Conservation (phyloP, 2,113 vertebrate genomes). For the Colaptes auratus region DNA sequence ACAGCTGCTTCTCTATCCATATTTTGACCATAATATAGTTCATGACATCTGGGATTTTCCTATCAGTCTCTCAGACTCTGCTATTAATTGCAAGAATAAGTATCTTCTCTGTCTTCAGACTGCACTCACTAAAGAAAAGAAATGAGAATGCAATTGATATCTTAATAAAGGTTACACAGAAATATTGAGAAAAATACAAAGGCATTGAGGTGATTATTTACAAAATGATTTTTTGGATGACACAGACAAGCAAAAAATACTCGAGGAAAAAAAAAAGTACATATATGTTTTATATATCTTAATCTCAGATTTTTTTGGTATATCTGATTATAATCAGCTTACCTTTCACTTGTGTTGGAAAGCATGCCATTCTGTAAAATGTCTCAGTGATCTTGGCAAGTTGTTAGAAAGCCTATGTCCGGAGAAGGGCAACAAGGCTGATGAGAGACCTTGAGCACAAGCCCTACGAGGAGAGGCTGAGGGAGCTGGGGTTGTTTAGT, state of each 20-base stretch:
- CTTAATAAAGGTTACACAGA: neutral
- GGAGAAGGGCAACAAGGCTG: no score
- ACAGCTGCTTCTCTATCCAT: neutral
- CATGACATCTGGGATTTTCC: neutral
- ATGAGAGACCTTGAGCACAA: no score
- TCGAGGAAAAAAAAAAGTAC: fast-evolving
- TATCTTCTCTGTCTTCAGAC: neutral
- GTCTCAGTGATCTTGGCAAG: neutral
- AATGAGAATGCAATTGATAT: neutral
- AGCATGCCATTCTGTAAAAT: neutral
- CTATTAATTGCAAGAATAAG: neutral
- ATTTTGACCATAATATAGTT: neutral
- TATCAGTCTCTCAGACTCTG: neutral
- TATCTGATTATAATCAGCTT: neutral
- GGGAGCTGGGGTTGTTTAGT: no score
- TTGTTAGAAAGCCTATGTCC: neutral
- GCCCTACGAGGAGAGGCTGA: no score
- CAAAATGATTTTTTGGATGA: neutral
- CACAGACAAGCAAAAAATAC: neutral
- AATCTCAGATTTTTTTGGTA: neutral
- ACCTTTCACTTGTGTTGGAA: neutral
- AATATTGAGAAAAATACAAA: neutral
- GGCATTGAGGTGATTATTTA: neutral
- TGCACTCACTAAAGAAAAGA: neutral
- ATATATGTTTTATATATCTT: neutral